Base-by-base conservation (phyloP, 2,113 vertebrate species). In the Solenodon paradoxus region DNA sequence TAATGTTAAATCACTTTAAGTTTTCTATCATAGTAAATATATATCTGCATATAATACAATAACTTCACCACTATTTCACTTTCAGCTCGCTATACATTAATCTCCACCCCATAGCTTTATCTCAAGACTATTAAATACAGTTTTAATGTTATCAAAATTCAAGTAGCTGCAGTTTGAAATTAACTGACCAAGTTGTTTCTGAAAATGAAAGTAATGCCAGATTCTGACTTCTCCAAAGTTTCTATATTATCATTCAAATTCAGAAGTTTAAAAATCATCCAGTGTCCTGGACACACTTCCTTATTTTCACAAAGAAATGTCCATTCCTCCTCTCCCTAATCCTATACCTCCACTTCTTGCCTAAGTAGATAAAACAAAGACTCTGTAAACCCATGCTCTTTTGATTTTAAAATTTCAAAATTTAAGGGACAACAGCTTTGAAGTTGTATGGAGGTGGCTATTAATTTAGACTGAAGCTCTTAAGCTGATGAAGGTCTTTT, bases 211-310 rank as follows among this genome's bases (percentile, higher is more conserved):
- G 35, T n/a, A 63, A 4, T 5, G 3, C 24, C n/a, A n/a, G n/a
- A n/a, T n/a, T n/a, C n/a, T n/a, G 38, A 0, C n/a, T 77, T 55
- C 17, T 6, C 10, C 0, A 0, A n/a, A 24, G 1, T 8, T 28
- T 59, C 20, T 64, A 2, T 3, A 9, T 10, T 35, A 28, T 38
- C 20, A 13, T 5, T 26, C 15, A 45, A 75, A 72, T 2, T n/a
- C 19, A 57, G 32, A 59, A 24, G 16, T 53, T 61, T 32, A 38
- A 49, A 61, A 2, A 16, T 10, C 30, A 35, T 0, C 24, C 15
- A 11, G 28, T 5, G 5, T 7, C 7, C 6, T 28, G 2, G 11
- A 2, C 35, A 1, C 2, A 0, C 17, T 38, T 15, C 42, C 32
- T 7, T 12, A 6, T 35, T 16, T 68, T 59, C 12, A 3, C 2